phyloP scores from a whole-genome alignment of 2,888 invertebrate species.

The Eumacrocentrus americanus region DNA sequence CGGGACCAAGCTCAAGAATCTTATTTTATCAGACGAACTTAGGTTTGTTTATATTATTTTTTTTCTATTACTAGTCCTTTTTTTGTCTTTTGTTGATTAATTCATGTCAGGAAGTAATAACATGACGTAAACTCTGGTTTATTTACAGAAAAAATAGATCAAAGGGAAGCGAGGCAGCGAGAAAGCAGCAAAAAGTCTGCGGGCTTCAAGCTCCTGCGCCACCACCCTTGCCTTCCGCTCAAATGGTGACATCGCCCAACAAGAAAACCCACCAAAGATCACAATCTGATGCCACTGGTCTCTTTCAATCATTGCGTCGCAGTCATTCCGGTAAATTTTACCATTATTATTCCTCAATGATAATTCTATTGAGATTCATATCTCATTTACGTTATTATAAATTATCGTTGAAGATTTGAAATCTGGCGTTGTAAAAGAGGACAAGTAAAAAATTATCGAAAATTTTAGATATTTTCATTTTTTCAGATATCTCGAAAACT shows the following conservation, averaged over 20 bases:
- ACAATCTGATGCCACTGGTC: slow-evolving; percentile 80
- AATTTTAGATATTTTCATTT: no score
- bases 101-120: neutral
- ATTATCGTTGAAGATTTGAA: no score
- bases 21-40: slow-evolving; percentile 75
- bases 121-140: neutral
- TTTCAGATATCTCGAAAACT: no score
- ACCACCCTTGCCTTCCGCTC: slow-evolving; percentile 55
- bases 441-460: no score
- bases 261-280: slow-evolving; percentile 86
- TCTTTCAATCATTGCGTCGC: slow-evolving; percentile 63
- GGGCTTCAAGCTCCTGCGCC: slow-evolving; percentile 57
- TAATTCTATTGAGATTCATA: no score
- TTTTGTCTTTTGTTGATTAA: neutral
- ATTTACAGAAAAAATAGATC: slow-evolving; percentile 48
- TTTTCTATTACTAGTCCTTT: neutral
- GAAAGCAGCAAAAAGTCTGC: slow-evolving; percentile 49
- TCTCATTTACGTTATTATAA: no score
- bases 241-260: slow-evolving; percentile 59
- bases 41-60: slow-evolving; percentile 43
- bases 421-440: no score
- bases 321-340: slow-evolving; percentile 60
- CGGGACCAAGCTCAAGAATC: slow-evolving; percentile 75
- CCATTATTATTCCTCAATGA: no score
- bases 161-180: slow-evolving; percentile 53